Evolutionary conservation across 2,113 vertebrate genomes (phyloP).

Genomic region (Odontophorus gujanensis): DNA sequence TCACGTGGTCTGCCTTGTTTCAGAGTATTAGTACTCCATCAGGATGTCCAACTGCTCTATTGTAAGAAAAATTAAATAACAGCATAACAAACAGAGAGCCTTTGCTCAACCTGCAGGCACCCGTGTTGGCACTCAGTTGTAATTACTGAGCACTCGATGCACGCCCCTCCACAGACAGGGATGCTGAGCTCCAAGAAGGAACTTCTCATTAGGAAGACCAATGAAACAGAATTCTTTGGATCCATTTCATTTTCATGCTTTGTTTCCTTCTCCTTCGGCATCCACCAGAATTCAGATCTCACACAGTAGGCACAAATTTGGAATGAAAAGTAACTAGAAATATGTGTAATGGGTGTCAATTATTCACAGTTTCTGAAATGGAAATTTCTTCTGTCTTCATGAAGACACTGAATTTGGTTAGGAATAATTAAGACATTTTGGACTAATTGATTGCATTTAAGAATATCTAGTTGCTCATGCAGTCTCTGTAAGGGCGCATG

Average conservation of each 20-base stretch:
- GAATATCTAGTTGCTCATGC: conserved; percentile 70
- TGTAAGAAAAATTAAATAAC: neutral
- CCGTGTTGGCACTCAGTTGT: accelerated
- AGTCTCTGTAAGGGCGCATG: conserved; percentile 61
- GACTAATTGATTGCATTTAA: conserved; percentile 49
- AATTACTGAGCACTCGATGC: neutral
- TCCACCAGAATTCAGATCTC: neutral
- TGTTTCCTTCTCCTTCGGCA: neutral
- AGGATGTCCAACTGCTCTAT: neutral
- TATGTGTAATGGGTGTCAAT: neutral
- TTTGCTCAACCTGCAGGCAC: neutral
- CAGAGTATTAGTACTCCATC: neutral
- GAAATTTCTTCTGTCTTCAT: conserved; percentile 50
- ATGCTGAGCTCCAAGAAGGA: neutral
- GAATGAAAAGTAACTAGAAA: conserved; percentile 45
- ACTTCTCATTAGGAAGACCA: neutral
- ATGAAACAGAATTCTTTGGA: neutral
- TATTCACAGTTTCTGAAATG: conserved; percentile 62
- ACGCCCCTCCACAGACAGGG: neutral
- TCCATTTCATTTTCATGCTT: neutral
- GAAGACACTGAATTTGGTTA: conserved; percentile 44
- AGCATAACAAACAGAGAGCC: neutral
- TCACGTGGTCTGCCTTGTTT: neutral
- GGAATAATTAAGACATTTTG: conserved; percentile 52
- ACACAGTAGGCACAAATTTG: conserved; percentile 32